These are phyloP conservation scores for Hipparchia sbordonii DNA, from an alignment of 2,888 invertebrate species.

Conservation along the genomic window DNA sequence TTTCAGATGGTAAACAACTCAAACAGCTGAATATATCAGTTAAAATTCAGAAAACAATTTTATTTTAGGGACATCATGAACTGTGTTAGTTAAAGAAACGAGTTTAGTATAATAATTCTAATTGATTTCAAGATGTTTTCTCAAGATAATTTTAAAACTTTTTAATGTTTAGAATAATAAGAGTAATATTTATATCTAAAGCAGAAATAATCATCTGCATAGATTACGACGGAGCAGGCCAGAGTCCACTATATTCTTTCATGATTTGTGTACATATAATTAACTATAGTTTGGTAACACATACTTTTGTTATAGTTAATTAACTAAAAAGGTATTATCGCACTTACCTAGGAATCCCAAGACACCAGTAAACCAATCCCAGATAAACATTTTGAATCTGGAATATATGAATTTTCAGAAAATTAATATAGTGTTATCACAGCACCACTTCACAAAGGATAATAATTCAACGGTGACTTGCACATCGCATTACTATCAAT, in stretches of 20 bases:
- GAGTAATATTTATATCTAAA: background rate
- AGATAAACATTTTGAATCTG: constrained; percentile 92
- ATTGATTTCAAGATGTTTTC: no score
- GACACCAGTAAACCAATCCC: constrained; percentile 98
- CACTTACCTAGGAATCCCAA: constrained; percentile 95
- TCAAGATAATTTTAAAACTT: no score
- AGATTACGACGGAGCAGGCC: constrained; percentile 2
- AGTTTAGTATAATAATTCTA: no score
- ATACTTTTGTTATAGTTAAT: background rate
- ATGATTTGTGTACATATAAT: background rate
- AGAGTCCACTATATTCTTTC: constrained; percentile 2
- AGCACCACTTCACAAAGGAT: constrained; percentile 62
- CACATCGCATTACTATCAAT: constrained; percentile 58
- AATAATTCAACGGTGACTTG: constrained; percentile 66
- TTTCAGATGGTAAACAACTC: background rate
- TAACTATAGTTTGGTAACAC: background rate
- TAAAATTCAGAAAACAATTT: background rate
- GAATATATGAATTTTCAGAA: constrained; percentile 44
- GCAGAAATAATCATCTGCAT: background rate
- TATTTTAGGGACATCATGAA: background rate
- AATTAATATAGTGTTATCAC: constrained; percentile 49
- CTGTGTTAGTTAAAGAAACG: background rate
- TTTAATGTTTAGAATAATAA: no score
- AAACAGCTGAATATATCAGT: background rate
- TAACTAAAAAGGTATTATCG: background rate